Evolutionary conservation across 1,140 invertebrate genomes (phyloP).

Genomic region (Lamellibrachia luymesi): DNA sequence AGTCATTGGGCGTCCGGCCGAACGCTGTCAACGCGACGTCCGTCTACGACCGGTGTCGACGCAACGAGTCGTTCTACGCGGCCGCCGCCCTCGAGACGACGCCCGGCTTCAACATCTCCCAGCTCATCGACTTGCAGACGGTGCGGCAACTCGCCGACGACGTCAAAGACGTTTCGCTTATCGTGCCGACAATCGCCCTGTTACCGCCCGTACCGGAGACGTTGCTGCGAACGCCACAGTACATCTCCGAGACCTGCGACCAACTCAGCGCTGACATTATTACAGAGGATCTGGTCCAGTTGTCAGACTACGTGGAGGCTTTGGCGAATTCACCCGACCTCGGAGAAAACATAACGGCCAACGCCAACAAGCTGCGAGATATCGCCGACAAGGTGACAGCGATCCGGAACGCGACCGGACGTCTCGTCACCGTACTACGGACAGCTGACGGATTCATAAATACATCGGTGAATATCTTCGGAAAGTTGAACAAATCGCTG

Average conservation of each 20-base stretch:
- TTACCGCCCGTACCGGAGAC: not conserved
- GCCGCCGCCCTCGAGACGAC: not conserved
- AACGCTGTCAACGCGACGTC: not conserved
- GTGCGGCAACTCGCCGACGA: not conserved
- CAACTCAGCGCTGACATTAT: not conserved
- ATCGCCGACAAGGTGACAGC: not conserved
- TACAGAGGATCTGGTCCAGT: not conserved
- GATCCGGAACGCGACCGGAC: not conserved
- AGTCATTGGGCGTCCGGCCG: not conserved
- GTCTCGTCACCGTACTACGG: not conserved
- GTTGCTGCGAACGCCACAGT: not conserved
- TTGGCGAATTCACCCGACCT: too few species aligned
- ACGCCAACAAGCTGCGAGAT: not conserved
- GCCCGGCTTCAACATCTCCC: not conserved
- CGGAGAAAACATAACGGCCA: not conserved
- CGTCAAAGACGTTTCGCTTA: not conserved
- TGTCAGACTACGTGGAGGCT: not conserved
- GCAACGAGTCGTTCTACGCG: not conserved
- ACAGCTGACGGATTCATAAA: not conserved
- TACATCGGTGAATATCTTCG: not conserved
- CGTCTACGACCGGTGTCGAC: not conserved
- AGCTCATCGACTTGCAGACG: not conserved
- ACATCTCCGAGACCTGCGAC: not conserved
- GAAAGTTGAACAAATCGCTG: not conserved
- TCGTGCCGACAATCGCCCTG: not conserved